A percentile compares a stretch with the other conserved stretches of the same genome.
Conservation (phyloP, 2,797 vertebrate genomes). For the Gambelia wislizenii region DNA sequence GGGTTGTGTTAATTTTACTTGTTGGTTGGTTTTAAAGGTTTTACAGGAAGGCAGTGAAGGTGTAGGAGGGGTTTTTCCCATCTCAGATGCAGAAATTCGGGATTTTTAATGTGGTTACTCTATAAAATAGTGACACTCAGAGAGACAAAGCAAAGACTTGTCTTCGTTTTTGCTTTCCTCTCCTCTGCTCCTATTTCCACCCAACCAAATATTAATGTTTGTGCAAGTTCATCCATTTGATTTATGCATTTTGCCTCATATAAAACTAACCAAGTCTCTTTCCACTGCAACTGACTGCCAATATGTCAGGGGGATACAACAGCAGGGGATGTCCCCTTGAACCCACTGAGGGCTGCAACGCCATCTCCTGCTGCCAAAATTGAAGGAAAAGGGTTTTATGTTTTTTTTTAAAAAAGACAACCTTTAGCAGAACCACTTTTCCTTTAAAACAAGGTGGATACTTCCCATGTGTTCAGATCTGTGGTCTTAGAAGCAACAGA, state of each 20-base stretch:
- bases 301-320: no score
- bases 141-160: not conserved
- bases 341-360: no score
- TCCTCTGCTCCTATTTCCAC: not conserved
- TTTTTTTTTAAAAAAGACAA: no score
- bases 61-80: conserved; percentile 18
- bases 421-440: no score
- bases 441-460: no score
- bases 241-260: no score
- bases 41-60: not conserved
- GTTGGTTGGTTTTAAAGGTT: not conserved
- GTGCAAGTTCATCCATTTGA: no score
- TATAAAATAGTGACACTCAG: not conserved
- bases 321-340: no score
- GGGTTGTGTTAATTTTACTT: not conserved
- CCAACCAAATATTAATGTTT: not conserved
- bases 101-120: not conserved
- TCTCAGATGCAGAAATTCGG: conserved; percentile 18
- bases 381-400: no score
- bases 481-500: no score
- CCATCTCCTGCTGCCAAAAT: no score
- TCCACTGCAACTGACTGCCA: not conserved
- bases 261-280: not conserved
- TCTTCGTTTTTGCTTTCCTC: not conserved
- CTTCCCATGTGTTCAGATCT: no score